A percentile compares a stretch with the other conserved stretches of the same genome.
These are phyloP conservation scores for Chamaea fasciata DNA, from an alignment of 2,113 vertebrate genomes.

Conservation along the genomic window DNA sequence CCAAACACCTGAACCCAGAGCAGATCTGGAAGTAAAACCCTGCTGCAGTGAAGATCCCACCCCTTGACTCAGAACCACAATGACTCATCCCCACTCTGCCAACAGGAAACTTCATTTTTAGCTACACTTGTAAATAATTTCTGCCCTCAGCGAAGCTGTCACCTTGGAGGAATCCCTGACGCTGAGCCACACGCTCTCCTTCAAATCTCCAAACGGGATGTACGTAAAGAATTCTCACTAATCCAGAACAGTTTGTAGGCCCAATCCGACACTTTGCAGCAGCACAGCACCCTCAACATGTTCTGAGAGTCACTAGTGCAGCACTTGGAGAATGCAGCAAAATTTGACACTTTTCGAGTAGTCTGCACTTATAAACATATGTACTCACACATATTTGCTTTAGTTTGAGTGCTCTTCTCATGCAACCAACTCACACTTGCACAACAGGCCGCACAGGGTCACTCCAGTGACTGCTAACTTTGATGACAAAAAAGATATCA, in stretches of 20 bases:
- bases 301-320: background rate
- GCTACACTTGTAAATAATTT: background rate
- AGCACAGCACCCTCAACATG: background rate
- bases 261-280: background rate
- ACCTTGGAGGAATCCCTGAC: background rate
- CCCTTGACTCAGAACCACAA: conserved; percentile 8
- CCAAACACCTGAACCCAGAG: background rate
- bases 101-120: conserved; percentile 47
- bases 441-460: background rate
- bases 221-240: background rate
- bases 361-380: background rate
- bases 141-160: background rate
- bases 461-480: background rate
- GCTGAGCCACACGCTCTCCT: background rate
- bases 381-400: background rate
- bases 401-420: background rate
- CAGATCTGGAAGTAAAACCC: background rate
- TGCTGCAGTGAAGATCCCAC: background rate
- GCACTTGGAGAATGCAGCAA: background rate
- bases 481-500: fast-evolving
- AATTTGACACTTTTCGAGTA: background rate
- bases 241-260: background rate
- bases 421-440: background rate
- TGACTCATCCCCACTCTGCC: conserved; percentile 33
- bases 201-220: background rate